Conservation (phyloP, 2,888 invertebrate species). For the Bellardia pandia region DNA sequence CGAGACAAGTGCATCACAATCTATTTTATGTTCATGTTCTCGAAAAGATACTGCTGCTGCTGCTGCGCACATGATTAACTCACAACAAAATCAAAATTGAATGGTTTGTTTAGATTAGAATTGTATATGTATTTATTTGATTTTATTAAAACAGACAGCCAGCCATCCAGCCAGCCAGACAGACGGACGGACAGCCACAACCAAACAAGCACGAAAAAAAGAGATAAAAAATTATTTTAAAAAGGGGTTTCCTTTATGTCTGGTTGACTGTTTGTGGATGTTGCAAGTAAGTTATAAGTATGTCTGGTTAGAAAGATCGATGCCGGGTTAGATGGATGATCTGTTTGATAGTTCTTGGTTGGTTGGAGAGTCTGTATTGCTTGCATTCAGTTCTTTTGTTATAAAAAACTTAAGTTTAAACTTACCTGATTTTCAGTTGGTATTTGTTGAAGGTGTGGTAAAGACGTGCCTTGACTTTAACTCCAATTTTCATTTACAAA, state of each 20-base stretch:
- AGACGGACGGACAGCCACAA: constrained; percentile 15
- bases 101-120: constrained; percentile 65
- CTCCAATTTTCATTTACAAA: background rate
- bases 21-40: constrained; percentile 38
- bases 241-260: constrained; percentile 63
- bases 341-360: constrained; percentile 18
- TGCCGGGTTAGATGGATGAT: constrained; percentile 57
- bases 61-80: constrained; percentile 27
- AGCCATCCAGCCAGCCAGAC: background rate
- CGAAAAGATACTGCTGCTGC: constrained; percentile 20
- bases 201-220: constrained; percentile 1
- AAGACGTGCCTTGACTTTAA: constrained; percentile 65
- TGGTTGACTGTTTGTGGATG: constrained; percentile 12
- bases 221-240: constrained; percentile 29
- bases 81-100: constrained; percentile 38
- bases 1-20: constrained; percentile 59
- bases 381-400: constrained; percentile 21
- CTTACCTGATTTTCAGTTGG: constrained; percentile 63
- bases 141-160: constrained; percentile 42
- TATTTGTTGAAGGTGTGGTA: constrained; percentile 74
- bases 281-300: constrained; percentile 15
- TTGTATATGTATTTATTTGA: constrained; percentile 31
- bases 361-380: constrained; percentile 19
- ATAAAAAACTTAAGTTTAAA: constrained; percentile 54
- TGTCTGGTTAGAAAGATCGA: constrained; percentile 49